Conservation (phyloP, 2,888 invertebrate species). For the Heteromurus nitidus region DNA sequence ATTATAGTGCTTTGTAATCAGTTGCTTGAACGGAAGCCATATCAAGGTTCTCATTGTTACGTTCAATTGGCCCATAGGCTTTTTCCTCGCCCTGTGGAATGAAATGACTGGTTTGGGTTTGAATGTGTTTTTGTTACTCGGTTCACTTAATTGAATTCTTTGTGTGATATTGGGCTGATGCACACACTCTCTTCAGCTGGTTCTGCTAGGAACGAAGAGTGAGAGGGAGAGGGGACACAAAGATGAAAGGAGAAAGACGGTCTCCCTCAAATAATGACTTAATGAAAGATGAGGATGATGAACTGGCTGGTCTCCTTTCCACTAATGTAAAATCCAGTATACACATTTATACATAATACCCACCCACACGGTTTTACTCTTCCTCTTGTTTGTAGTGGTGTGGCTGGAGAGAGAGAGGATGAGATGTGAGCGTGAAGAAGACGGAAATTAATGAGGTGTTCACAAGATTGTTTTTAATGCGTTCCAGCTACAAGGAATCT, state of each 20-base stretch:
- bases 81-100: too few species aligned
- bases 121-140: neutral
- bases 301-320: neutral
- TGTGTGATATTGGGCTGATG: too few species aligned
- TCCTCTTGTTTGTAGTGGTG: conserved; percentile 24
- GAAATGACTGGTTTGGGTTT: too few species aligned
- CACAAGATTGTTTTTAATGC: conserved; percentile 68
- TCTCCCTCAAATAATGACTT: neutral
- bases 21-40: neutral
- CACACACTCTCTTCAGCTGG: too few species aligned
- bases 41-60: neutral
- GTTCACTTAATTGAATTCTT: conserved; percentile 16
- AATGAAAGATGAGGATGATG: conserved; percentile 53
- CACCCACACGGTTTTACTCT: too few species aligned
- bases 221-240: neutral
- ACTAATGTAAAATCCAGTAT: neutral
- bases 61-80: too few species aligned
- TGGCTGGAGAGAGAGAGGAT: neutral
- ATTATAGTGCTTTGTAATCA: too few species aligned
- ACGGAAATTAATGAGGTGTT: conserved; percentile 72
- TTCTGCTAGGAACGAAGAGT: too few species aligned
- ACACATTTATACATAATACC: neutral
- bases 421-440: conserved; percentile 28
- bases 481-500: too few species aligned
- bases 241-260: conserved; percentile 18